A percentile compares a stretch with the other conserved stretches of the same genome.
These are phyloP conservation scores for Pyrgus malvae DNA, from an alignment of 2,888 invertebrate species.

Conservation along the genomic window DNA sequence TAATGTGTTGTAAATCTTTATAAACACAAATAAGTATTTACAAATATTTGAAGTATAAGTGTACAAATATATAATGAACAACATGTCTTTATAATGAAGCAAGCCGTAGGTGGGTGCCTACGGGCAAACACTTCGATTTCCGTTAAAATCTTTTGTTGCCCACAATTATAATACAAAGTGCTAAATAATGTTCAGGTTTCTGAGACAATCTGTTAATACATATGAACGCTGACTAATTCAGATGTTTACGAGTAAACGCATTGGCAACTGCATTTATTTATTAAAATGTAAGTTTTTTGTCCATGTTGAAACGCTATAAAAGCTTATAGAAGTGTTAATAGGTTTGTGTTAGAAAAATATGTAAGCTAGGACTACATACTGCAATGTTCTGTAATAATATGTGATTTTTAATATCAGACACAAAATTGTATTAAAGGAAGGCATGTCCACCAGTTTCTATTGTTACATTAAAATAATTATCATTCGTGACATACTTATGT, in stretches of 20 bases:
- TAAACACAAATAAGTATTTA: not conserved
- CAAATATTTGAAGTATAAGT: not conserved
- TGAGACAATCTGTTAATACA: slow-evolving; percentile 70
- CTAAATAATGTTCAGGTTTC: slow-evolving; percentile 57
- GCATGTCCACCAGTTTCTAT: too few relatives aligned
- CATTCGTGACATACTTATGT: too few relatives aligned
- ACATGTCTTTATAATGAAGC: slow-evolving; percentile 12
- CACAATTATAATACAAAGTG: slow-evolving; percentile 52
- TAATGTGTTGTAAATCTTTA: too few relatives aligned
- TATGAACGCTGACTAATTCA: slow-evolving; percentile 61
- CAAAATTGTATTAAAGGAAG: too few relatives aligned
- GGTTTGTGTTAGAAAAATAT: not conserved
- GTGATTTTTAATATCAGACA: too few relatives aligned
- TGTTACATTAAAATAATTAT: too few relatives aligned
- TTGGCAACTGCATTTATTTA: slow-evolving; percentile 38
- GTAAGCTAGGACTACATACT: too few relatives aligned
- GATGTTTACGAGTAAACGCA: slow-evolving; percentile 26
- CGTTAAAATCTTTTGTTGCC: slow-evolving; percentile 60
- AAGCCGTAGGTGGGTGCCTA: slow-evolving; percentile 20
- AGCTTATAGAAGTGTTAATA: too few relatives aligned
- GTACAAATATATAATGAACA: slow-evolving; percentile 12
- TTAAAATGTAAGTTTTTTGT: slow-evolving; percentile 6
- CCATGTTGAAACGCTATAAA: too few relatives aligned
- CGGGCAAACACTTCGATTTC: slow-evolving; percentile 58
- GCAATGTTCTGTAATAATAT: too few relatives aligned